A percentile compares a stretch with the other conserved stretches of the same genome.
These are phyloP conservation scores for Astyanax mexicanus DNA, from an alignment of 2,797 vertebrate genomes.

Conservation along the genomic window DNA sequence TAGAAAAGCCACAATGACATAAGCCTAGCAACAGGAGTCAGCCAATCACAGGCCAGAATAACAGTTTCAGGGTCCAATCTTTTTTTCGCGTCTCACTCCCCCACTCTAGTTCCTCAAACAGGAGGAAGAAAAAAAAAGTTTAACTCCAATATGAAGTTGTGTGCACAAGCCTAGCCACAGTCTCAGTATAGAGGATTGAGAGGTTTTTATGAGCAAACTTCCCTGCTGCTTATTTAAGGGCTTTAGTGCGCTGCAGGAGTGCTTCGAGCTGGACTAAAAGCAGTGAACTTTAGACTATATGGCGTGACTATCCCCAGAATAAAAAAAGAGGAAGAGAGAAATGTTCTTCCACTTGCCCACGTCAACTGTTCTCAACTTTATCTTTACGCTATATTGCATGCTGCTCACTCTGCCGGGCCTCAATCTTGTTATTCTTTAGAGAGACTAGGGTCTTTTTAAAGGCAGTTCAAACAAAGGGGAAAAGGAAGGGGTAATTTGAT, in stretches of 20 bases:
- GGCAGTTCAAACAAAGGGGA: background rate
- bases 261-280: constrained; percentile 33
- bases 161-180: constrained; percentile 56
- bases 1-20: constrained; percentile 79
- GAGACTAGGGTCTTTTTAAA: constrained; percentile 22
- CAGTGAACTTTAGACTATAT: constrained; percentile 54
- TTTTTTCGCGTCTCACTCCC: constrained; percentile 67
- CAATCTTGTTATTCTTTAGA: constrained; percentile 19
- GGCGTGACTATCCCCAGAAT: constrained; percentile 45
- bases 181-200: constrained; percentile 14
- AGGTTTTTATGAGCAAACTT: constrained; percentile 50
- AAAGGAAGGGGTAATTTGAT: background rate
- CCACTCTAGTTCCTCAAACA: constrained; percentile 62
- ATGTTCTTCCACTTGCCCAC: background rate
- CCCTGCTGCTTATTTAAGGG: constrained; percentile 21
- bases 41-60: constrained; percentile 85
- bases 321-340: constrained; percentile 34
- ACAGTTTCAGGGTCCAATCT: constrained; percentile 82
- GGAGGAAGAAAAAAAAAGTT: constrained; percentile 64
- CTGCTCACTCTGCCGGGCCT: background rate
- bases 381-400: constrained; percentile 21
- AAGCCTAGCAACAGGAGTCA: constrained; percentile 89
- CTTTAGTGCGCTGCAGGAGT: constrained; percentile 14
- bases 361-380: constrained; percentile 7
- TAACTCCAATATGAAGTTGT: constrained; percentile 73